These are phyloP conservation scores for Columba guinea DNA, from an alignment of 2,797 vertebrate genomes.

Conservation along the genomic window DNA sequence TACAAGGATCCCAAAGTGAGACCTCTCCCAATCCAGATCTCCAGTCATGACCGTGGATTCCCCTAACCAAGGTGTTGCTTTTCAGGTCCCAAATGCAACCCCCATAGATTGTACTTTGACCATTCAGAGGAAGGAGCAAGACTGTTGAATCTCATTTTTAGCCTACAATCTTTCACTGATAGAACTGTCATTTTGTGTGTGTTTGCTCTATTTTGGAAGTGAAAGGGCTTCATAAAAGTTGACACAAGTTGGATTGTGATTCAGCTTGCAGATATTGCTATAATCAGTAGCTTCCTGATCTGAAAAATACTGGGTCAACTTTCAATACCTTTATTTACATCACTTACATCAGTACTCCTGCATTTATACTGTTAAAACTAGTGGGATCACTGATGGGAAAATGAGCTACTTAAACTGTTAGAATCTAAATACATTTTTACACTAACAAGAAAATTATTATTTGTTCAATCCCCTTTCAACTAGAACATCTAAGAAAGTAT, in stretches of 20 bases:
- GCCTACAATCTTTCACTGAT: not conserved
- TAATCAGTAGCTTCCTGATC: not conserved
- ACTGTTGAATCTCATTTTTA: not conserved
- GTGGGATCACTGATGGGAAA: not conserved
- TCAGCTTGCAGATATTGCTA: constrained; percentile 6
- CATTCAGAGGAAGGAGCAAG: not conserved
- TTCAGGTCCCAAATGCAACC: not conserved
- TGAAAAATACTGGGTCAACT: not conserved
- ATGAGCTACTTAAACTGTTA: not conserved
- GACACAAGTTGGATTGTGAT: not conserved
- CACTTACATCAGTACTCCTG: not conserved
- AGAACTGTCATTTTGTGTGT: not conserved
- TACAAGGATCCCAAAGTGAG: not conserved
- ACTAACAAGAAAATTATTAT: not conserved
- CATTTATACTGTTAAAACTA: not conserved
- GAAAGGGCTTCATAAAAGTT: not conserved
- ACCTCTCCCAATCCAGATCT: not conserved
- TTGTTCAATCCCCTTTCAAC: not conserved
- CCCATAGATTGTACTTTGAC: not conserved
- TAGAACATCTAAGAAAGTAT: not conserved
- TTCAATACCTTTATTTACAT: not conserved
- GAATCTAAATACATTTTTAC: not conserved
- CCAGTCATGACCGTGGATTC: accelerated
- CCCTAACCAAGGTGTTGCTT: not conserved
- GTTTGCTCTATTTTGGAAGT: constrained; percentile 10